A percentile compares a stretch with the other conserved stretches of the same genome.
Evolutionary conservation across 2,888 invertebrate species (phyloP).

Genomic region (Listrodromus nycthemerus): DNA sequence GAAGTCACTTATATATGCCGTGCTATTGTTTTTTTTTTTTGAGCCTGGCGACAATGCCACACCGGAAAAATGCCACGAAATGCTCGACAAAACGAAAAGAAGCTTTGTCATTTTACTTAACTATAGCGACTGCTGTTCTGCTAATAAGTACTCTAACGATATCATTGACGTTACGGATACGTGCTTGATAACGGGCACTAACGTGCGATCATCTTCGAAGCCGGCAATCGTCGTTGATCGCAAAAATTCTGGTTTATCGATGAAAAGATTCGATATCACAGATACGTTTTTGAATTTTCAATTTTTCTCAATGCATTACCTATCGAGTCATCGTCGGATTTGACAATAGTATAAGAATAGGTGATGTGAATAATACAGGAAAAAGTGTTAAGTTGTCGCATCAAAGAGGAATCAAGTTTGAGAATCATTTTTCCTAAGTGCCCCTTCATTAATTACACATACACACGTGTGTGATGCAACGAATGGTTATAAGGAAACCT

Average conservation of each 20-base stretch:
- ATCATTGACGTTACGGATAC: background rate
- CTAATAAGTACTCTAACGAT: background rate
- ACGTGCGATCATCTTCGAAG: background rate
- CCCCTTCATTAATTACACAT: background rate
- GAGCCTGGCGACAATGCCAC: conserved; percentile 24
- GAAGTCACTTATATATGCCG: background rate
- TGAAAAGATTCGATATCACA: background rate
- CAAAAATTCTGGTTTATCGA: background rate
- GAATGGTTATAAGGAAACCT: background rate
- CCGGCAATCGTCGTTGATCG: background rate
- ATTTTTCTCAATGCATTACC: background rate
- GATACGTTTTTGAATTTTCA: background rate
- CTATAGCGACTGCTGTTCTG: background rate
- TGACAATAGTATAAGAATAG: background rate
- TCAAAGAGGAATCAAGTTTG: background rate
- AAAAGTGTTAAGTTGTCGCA: background rate
- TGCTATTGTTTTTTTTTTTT: conserved; percentile 20
- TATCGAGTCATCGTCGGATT: background rate
- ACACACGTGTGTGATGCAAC: background rate
- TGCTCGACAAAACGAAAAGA: conserved; percentile 15
- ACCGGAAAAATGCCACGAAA: background rate
- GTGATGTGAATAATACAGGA: background rate
- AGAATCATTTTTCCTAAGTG: background rate
- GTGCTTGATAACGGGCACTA: background rate
- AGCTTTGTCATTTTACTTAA: background rate